Conservation (phyloP, 1,140 invertebrate genomes). For the Metopolophium dirhodum region DNA sequence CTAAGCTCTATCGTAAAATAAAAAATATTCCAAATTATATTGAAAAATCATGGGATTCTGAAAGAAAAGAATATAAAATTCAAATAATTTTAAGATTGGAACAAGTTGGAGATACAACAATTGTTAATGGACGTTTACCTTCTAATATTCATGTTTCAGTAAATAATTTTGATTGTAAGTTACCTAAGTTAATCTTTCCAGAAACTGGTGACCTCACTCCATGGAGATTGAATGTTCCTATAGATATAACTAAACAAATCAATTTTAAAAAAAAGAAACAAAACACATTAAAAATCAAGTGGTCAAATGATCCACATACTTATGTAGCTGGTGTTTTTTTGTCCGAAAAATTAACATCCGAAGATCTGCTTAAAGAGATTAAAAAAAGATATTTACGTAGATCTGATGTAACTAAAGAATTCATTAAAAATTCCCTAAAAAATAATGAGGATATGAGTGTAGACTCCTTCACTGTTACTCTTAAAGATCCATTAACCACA, state of each 20-base stretch:
- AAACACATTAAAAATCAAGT: slow-evolving; percentile 13
- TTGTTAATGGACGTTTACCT: slow-evolving; percentile 22
- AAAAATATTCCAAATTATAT: too few relatives aligned
- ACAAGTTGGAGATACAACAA: neutral
- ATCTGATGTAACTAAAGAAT: neutral
- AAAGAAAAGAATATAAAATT: slow-evolving; percentile 38
- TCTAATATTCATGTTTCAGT: neutral
- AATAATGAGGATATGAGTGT: neutral
- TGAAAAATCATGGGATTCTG: neutral
- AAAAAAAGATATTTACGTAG: neutral
- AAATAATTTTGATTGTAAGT: slow-evolving; percentile 12
- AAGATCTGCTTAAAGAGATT: neutral
- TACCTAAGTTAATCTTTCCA: slow-evolving; percentile 15
- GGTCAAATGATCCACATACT: slow-evolving; percentile 12
- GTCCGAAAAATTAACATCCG: neutral
- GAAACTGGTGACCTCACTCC: neutral
- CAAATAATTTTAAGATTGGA: slow-evolving; percentile 46
- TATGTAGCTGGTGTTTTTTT: slow-evolving; percentile 24
- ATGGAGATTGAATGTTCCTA: slow-evolving; percentile 30
- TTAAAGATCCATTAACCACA: slow-evolving; percentile 85
- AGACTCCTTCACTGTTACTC: neutral
- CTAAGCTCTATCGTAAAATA: too few relatives aligned
- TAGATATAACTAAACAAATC: slow-evolving; percentile 10
- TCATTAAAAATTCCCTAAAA: slow-evolving; percentile 5
- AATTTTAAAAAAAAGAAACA: slow-evolving; percentile 24